A percentile compares a stretch with the other conserved stretches of the same genome.
These are phyloP conservation scores for Scolopax mira DNA, from an alignment of 2,113 vertebrate species.

Conservation along the genomic window DNA sequence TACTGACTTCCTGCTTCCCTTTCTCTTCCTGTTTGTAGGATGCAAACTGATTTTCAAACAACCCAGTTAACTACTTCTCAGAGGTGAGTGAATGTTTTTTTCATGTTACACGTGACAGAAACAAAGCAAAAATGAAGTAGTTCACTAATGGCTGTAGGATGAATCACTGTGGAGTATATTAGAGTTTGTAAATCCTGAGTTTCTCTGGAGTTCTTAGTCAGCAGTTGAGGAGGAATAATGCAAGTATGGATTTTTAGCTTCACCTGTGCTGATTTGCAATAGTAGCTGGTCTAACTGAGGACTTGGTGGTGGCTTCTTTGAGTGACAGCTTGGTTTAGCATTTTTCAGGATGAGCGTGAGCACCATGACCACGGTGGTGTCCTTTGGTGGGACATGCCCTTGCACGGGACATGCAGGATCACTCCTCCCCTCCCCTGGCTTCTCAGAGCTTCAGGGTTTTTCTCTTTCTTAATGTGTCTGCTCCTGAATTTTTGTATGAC, in stretches of 20 bases:
- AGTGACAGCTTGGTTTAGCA: not conserved
- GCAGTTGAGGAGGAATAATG: not conserved
- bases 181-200: not conserved
- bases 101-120: not conserved
- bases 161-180: not conserved
- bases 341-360: too few relatives aligned
- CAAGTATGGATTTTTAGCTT: not conserved
- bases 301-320: not conserved
- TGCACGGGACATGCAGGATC: not conserved
- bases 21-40: not conserved
- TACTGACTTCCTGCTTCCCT: not conserved
- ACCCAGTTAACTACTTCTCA: not conserved
- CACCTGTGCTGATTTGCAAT: not conserved
- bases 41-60: not conserved
- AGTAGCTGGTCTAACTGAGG: not conserved
- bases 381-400: not conserved
- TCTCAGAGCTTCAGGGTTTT: not conserved
- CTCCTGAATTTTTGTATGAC: not conserved
- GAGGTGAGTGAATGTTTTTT: not conserved
- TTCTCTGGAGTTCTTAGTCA: not conserved
- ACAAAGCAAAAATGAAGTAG: not conserved
- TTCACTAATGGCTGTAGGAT: not conserved
- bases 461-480: not conserved
- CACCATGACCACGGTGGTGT: fast-evolving
- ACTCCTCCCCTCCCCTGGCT: fast-evolving